A percentile compares a stretch with the other conserved stretches of the same genome.
Evolutionary conservation across 2,888 invertebrate species (phyloP).

Genomic region (Empis livida): DNA sequence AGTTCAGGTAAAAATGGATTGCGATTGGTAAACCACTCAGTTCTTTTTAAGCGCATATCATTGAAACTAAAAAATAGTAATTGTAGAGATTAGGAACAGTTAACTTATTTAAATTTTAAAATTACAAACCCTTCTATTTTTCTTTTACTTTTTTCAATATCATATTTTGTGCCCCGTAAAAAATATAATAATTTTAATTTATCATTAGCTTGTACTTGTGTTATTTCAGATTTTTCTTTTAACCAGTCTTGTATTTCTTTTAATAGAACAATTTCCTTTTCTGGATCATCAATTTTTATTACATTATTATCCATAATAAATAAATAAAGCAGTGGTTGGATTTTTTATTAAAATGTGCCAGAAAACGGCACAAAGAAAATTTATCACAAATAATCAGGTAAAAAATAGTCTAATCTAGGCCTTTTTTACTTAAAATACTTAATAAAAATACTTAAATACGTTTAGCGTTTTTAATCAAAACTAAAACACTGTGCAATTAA

Average conservation of each 20-base stretch:
- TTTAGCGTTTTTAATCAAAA: too few relatives aligned
- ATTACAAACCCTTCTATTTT: slow-evolving; percentile 38
- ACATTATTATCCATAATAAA: slow-evolving; percentile 5
- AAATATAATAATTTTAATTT: slow-evolving; percentile 41
- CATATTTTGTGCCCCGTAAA: slow-evolving; percentile 47
- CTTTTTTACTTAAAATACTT: too few relatives aligned
- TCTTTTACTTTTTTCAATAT: slow-evolving; percentile 42
- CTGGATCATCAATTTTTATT: slow-evolving; percentile 12
- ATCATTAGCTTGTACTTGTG: slow-evolving; percentile 36
- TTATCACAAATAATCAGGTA: not conserved
- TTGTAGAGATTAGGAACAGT: too few relatives aligned
- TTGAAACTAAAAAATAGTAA: slow-evolving; percentile 33
- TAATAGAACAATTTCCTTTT: slow-evolving; percentile 19
- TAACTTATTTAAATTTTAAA: too few relatives aligned
- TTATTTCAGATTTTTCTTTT: slow-evolving; percentile 31
- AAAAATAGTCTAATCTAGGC: too few relatives aligned
- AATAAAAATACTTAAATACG: too few relatives aligned
- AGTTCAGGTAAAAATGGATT: slow-evolving; percentile 44
- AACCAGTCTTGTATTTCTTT: slow-evolving; percentile 34
- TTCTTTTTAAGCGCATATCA: slow-evolving; percentile 39
- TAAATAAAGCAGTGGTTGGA: not conserved
- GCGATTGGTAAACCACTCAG: slow-evolving; percentile 49
- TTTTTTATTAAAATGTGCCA: not conserved
- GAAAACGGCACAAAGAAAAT: slow-evolving; percentile 1
- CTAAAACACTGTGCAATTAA: slow-evolving; percentile 1